Percentiles rank a stretch among this genome's conserved stretches.
Conservation (phyloP, 37 sponge, comb jelly and placozoan genomes). For the Amphimedon queenslandica region DNA sequence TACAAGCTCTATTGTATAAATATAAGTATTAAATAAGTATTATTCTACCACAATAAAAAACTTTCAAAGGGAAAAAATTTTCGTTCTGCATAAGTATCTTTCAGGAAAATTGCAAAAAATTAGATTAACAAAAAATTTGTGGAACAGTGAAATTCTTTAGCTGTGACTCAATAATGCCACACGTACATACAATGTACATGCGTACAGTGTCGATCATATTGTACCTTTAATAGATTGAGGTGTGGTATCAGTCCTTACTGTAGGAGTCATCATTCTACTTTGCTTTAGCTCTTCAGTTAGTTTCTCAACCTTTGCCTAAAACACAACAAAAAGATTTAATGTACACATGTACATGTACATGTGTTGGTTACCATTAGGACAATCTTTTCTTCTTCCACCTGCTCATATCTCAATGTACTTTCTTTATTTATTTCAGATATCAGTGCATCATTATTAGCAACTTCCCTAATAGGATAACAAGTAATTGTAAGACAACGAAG, state of each 20-base stretch:
- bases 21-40: too few relatives aligned
- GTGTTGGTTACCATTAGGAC: conserved; percentile 65
- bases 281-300: neutral
- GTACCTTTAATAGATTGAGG: too few relatives aligned
- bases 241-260: neutral
- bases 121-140: too few relatives aligned
- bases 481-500: neutral
- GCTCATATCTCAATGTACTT: conserved; percentile 15
- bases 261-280: neutral
- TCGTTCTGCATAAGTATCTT: too few relatives aligned
- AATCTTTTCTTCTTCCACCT: conserved; percentile 26
- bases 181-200: too few relatives aligned
- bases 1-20: too few relatives aligned
- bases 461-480: conserved; percentile 15
- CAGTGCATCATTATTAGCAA: conserved; percentile 30
- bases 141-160: too few relatives aligned
- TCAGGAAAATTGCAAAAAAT: too few relatives aligned
- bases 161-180: too few relatives aligned
- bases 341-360: neutral
- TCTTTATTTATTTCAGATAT: conserved; percentile 42
- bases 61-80: too few relatives aligned
- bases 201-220: too few relatives aligned
- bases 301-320: conserved; percentile 29
- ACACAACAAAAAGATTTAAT: neutral
- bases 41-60: too few relatives aligned